Conservation (phyloP, 2,888 invertebrate genomes). For the Ornithoptera priamus region DNA sequence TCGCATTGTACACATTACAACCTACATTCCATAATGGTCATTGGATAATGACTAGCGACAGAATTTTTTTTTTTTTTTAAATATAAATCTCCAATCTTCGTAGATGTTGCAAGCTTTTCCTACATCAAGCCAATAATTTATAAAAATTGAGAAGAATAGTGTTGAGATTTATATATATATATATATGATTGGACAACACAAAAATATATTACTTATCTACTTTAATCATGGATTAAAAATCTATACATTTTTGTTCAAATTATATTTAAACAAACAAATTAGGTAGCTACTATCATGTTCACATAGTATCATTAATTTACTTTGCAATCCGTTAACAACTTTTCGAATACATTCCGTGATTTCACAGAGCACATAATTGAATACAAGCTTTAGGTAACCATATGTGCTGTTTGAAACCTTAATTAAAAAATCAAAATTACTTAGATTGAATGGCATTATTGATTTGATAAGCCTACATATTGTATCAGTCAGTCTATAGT, state of each 20-base stretch:
- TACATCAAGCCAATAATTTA: too few species aligned
- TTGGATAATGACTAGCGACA: conserved; percentile 27
- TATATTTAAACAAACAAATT: not conserved
- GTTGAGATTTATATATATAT: too few species aligned
- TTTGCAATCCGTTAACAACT: not conserved
- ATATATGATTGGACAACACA: too few species aligned
- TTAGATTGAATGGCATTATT: not conserved
- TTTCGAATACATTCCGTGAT: not conserved
- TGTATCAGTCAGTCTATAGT: conserved; percentile 10
- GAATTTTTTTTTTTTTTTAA: not conserved
- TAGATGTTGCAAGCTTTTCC: too few species aligned
- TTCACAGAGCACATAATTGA: not conserved
- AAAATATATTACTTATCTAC: too few species aligned
- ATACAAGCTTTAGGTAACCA: not conserved
- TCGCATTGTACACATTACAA: conserved; percentile 1
- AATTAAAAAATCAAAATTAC: not conserved
- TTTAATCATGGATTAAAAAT: too few species aligned
- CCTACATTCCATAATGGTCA: conserved; percentile 14
- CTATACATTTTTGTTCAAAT: not conserved
- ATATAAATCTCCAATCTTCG: not conserved
- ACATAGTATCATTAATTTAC: not conserved
- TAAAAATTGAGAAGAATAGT: too few species aligned
- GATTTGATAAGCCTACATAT: not conserved
- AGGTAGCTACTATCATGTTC: not conserved
- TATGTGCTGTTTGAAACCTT: too few species aligned